phyloP scores from a whole-genome alignment of 2,113 vertebrate species.

The Loxodonta africana region DNA sequence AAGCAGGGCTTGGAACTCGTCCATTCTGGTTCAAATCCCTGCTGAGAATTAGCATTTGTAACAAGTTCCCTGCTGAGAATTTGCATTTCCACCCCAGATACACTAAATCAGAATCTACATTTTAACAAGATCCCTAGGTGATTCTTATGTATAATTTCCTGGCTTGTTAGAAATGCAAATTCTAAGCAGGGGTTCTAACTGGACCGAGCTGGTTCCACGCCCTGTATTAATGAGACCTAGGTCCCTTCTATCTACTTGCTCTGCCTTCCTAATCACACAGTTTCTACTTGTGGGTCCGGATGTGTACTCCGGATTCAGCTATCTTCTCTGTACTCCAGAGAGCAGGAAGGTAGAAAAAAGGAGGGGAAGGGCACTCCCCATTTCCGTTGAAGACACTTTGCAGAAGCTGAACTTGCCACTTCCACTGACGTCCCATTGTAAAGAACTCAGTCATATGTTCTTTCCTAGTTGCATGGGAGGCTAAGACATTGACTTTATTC shows the following conservation, averaged over 20 bases:
- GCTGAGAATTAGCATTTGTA: no score
- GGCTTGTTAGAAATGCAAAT: no score
- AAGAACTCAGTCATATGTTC: not conserved
- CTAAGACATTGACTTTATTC: not conserved
- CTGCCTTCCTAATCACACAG: not conserved
- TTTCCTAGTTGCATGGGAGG: not conserved
- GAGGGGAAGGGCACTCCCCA: rapidly evolving
- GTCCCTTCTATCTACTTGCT: not conserved
- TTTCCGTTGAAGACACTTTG: not conserved
- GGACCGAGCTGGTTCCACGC: no score
- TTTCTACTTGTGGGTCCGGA: not conserved
- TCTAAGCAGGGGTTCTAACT: no score
- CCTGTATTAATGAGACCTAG: not conserved
- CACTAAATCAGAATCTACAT: no score
- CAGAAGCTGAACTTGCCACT: not conserved
- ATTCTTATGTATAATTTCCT: no score
- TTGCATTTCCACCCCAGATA: no score
- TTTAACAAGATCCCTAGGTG: no score
- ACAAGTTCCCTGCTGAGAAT: no score
- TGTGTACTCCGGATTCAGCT: not conserved
- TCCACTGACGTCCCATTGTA: not conserved
- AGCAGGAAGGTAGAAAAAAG: not conserved
- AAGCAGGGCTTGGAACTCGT: no score
- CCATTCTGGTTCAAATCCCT: no score
- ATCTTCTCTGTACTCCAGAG: not conserved